phyloP scores from a whole-genome alignment of 2,888 invertebrate species.

The Acholoe squamosa region DNA sequence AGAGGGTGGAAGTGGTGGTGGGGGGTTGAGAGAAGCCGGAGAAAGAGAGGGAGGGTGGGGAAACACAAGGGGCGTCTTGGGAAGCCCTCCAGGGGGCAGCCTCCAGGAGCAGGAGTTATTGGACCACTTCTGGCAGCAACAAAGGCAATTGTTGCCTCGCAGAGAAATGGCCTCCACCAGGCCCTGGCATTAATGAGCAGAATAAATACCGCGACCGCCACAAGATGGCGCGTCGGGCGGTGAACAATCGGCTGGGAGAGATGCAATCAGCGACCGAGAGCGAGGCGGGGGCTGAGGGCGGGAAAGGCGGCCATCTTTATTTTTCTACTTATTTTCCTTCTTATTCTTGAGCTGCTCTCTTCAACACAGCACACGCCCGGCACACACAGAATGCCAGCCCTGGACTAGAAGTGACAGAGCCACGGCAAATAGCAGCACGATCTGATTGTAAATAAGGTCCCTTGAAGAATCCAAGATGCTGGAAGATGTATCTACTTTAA shows the following conservation, averaged over 20 bases:
- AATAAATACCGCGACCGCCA: conserved; percentile 42
- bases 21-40: not conserved
- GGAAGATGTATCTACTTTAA: not conserved
- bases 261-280: conserved; percentile 43
- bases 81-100: not conserved
- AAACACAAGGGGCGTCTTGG: not conserved
- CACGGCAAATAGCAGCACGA: conserved; percentile 39
- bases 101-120: conserved; percentile 58
- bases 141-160: conserved; percentile 56
- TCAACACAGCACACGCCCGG: not conserved
- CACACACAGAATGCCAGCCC: not conserved
- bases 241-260: conserved; percentile 48
- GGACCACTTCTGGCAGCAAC: conserved; percentile 51
- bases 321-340: not conserved
- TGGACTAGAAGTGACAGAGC: conserved; percentile 16
- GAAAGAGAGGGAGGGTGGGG: not conserved
- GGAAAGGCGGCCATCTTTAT: conserved; percentile 23
- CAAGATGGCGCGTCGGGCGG: conserved; percentile 51
- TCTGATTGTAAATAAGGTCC: not conserved
- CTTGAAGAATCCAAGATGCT: conserved; percentile 30
- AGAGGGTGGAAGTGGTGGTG: not conserved
- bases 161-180: conserved; percentile 22
- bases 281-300: conserved; percentile 26
- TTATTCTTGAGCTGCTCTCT: not conserved
- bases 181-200: conserved; percentile 48